Conservation (phyloP, 1,140 invertebrate genomes). For the Ruditapes philippinarum region DNA sequence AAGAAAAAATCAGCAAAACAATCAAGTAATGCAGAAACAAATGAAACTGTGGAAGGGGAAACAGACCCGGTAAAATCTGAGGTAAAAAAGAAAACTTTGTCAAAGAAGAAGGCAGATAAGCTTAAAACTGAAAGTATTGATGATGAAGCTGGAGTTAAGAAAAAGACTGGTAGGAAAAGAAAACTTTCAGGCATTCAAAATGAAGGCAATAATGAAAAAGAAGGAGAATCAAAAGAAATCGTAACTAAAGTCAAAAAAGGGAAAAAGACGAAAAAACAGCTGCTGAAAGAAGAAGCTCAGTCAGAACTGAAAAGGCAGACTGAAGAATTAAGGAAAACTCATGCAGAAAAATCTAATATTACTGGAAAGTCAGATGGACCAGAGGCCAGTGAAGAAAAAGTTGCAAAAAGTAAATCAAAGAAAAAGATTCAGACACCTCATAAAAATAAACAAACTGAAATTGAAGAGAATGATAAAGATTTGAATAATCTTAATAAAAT, state of each 20-base stretch:
- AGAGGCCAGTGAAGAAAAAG: not conserved
- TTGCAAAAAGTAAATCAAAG: slow-evolving; percentile 41
- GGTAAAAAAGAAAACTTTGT: slow-evolving; percentile 25
- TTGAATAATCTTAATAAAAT: not conserved
- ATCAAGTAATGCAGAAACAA: not conserved
- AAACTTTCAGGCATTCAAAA: slow-evolving; percentile 42
- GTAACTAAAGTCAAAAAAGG: not conserved
- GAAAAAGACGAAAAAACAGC: slow-evolving; percentile 40
- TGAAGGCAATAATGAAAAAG: slow-evolving; percentile 25
- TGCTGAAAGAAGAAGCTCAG: slow-evolving; percentile 49
- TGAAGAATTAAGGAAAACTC: slow-evolving; percentile 42
- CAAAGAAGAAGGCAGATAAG: slow-evolving; percentile 21
- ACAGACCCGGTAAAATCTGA: not conserved
- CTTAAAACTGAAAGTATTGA: not conserved
- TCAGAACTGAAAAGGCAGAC: slow-evolving; percentile 42
- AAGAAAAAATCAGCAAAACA: slow-evolving; percentile 31
- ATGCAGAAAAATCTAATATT: slow-evolving; percentile 17
- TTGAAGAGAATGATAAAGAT: not conserved
- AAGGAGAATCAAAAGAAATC: slow-evolving; percentile 2
- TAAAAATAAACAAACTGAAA: slow-evolving; percentile 1
- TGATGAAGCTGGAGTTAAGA: slow-evolving; percentile 21
- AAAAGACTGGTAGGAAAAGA: slow-evolving; percentile 54
- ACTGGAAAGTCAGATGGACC: not conserved
- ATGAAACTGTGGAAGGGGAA: not conserved
- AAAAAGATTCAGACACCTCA: not conserved